Evolutionary conservation across 2,797 vertebrate genomes (phyloP).

Genomic region (Molossus molossus): DNA sequence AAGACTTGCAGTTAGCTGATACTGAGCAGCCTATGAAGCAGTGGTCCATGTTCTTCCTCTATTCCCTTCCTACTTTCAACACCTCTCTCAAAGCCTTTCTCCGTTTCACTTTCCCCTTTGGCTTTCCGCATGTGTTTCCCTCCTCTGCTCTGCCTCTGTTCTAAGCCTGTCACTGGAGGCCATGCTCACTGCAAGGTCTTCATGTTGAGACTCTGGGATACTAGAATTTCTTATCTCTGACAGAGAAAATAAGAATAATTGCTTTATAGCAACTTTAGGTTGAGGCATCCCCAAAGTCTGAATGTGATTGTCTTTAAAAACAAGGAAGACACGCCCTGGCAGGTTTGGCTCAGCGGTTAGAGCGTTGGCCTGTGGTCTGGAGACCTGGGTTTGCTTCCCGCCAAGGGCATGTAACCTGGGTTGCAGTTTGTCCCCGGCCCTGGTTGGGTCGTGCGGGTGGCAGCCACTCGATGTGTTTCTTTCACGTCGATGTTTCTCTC

Average conservation of each 20-base stretch:
- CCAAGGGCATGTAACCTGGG: no score
- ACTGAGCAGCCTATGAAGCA: not conserved
- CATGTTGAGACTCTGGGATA: not conserved
- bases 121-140: not conserved
- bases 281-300: not conserved
- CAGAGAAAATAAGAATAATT: slow-evolving; percentile 6
- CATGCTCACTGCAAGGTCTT: slow-evolving; percentile 8
- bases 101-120: not conserved
- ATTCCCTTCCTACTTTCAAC: not conserved
- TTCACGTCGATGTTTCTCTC: no score
- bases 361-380: no score
- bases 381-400: no score
- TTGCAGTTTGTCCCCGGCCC: no score
- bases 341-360: no score
- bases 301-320: slow-evolving; percentile 54
- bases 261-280: not conserved
- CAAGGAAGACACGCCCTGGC: not conserved
- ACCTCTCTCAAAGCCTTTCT: not conserved
- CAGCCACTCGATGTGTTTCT: no score
- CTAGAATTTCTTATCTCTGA: slow-evolving; percentile 16
- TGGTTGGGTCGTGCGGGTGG: no score
- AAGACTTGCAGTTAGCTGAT: not conserved
- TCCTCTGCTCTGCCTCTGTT: slow-evolving; percentile 4
- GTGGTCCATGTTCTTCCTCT: not conserved
- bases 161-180: not conserved